These are phyloP conservation scores for Ammospiza caudacuta DNA, from an alignment of 2,113 vertebrate species.

Conservation along the genomic window DNA sequence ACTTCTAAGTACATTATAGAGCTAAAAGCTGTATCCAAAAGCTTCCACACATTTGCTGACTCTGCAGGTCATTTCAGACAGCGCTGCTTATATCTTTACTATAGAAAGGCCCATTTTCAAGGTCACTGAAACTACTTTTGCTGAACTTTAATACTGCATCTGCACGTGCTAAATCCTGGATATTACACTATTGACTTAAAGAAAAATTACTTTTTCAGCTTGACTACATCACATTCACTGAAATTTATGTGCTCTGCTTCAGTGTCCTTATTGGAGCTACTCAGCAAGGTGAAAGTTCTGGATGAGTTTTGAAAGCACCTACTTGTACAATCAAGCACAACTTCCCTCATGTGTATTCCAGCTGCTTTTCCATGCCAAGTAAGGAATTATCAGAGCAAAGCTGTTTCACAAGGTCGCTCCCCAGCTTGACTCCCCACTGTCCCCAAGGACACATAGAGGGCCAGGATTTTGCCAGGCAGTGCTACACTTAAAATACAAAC, in stretches of 20 bases:
- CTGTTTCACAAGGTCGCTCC: neutral
- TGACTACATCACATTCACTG: constrained; percentile 18
- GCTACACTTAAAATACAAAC: neutral
- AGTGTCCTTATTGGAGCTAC: constrained; percentile 1
- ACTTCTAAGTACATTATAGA: constrained; percentile 56
- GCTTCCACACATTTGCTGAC: constrained; percentile 51
- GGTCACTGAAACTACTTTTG: constrained; percentile 58
- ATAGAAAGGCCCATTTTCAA: constrained; percentile 46
- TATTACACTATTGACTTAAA: constrained; percentile 59
- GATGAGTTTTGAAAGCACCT: neutral
- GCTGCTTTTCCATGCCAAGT: neutral
- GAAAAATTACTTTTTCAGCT: constrained; percentile 57
- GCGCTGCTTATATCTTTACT: constrained; percentile 26
- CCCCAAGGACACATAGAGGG: neutral
- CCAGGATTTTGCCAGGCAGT: neutral
- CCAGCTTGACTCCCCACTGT: neutral
- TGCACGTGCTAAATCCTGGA: constrained; percentile 42
- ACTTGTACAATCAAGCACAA: neutral
- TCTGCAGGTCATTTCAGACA: constrained; percentile 32
- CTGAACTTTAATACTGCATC: constrained; percentile 45
- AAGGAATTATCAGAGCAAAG: neutral
- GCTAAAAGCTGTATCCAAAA: constrained; percentile 57
- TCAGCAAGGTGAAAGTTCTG: constrained; percentile 30
- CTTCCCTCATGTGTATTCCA: neutral
- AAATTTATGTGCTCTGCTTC: constrained; percentile 46